Conservation (phyloP, 2,113 vertebrate genomes). For the Dolichotis patagonum region DNA sequence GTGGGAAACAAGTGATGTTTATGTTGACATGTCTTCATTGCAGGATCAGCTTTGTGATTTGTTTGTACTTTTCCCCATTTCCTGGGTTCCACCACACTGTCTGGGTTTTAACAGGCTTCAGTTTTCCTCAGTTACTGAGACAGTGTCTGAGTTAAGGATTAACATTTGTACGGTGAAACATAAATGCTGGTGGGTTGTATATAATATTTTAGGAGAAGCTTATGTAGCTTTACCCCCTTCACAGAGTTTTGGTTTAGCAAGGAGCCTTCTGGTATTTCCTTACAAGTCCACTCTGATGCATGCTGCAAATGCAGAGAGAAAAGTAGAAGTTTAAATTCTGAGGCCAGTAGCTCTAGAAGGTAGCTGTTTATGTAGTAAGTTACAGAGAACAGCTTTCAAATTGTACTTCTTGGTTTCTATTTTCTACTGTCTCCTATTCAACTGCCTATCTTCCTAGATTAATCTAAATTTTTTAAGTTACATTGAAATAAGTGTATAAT, state of each 20-base stretch:
- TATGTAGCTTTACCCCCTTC: constrained; percentile 63
- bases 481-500: not conserved
- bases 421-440: not conserved
- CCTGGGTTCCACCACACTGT: constrained; percentile 43
- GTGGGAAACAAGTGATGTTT: constrained; percentile 66
- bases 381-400: not conserved
- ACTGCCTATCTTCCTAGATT: not conserved
- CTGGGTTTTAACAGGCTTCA: constrained; percentile 75
- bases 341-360: not conserved
- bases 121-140: constrained; percentile 57
- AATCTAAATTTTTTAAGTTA: not conserved
- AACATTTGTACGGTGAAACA: constrained; percentile 76
- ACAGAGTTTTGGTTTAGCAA: constrained; percentile 48
- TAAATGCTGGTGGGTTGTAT: constrained; percentile 73
- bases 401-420: not conserved
- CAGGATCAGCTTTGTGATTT: constrained; percentile 71
- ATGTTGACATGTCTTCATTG: constrained; percentile 70
- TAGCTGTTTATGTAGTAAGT: not conserved
- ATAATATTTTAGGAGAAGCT: constrained; percentile 78
- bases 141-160: constrained; percentile 75
- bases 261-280: constrained; percentile 14
- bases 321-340: not conserved
- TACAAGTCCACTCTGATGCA: constrained; percentile 9
- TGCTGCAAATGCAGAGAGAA: not conserved
- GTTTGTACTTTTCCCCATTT: constrained; percentile 74